Evolutionary conservation across 2,113 vertebrate genomes (phyloP).

Genomic region (Corythaeola cristata): DNA sequence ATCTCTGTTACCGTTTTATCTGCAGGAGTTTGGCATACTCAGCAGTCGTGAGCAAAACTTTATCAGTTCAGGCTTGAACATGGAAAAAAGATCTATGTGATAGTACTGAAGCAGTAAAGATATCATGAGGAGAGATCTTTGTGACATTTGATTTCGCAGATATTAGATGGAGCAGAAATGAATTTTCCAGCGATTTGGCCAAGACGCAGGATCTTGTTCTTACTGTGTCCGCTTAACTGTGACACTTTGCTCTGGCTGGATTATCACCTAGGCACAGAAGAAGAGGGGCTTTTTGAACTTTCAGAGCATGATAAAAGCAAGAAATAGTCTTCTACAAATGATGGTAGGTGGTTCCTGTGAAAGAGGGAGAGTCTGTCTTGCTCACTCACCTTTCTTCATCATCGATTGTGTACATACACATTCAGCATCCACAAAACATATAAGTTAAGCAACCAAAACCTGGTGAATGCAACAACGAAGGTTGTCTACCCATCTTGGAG

Average conservation of each 20-base stretch:
- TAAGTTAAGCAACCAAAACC: not conserved
- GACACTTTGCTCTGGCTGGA: not conserved
- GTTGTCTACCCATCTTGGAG: not conserved
- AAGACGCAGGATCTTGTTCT: not conserved
- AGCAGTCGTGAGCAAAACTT: not conserved
- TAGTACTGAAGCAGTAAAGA: not conserved
- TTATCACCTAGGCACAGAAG: not conserved
- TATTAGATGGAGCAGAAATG: not conserved
- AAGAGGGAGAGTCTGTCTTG: not conserved
- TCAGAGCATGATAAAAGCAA: not conserved
- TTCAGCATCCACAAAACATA: not conserved
- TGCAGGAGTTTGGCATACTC: not conserved
- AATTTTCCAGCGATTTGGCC: not conserved
- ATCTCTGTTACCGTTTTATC: not conserved
- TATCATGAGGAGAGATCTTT: not conserved
- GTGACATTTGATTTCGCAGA: not conserved
- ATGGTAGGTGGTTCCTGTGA: not conserved
- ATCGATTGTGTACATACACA: accelerated
- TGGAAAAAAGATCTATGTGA: not conserved
- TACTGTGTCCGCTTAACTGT: not conserved
- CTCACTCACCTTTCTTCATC: not conserved
- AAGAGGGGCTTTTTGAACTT: not conserved
- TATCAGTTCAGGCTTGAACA: not conserved
- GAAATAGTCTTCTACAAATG: not conserved
- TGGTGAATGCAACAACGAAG: not conserved